Conservation (phyloP, 2,113 vertebrate species). For the Leptosomus discolor region DNA sequence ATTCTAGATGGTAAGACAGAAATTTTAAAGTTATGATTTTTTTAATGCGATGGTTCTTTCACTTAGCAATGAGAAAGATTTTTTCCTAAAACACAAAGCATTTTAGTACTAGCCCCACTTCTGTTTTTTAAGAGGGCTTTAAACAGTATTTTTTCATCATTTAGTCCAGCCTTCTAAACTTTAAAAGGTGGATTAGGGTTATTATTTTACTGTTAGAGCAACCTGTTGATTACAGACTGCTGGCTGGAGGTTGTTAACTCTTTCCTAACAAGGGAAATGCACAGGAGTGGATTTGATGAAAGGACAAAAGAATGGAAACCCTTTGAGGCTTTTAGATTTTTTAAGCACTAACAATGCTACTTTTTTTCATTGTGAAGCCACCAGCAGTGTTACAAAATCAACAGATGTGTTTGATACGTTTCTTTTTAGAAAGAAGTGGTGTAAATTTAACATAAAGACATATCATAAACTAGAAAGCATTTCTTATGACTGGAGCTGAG, state of each 20-base stretch:
- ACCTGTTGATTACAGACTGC: conserved; percentile 64
- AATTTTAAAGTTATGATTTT: conserved; percentile 15
- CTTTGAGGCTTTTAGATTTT: not conserved
- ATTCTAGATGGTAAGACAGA: conserved; percentile 16
- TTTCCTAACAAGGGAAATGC: conserved; percentile 32
- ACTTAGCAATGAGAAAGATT: conserved; percentile 49
- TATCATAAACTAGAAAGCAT: conserved; percentile 16
- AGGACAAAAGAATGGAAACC: not conserved
- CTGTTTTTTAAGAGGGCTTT: conserved; percentile 19
- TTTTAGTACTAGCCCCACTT: conserved; percentile 45
- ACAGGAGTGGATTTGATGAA: not conserved
- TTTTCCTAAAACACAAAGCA: conserved; percentile 43
- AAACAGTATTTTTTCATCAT: not conserved
- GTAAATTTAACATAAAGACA: conserved; percentile 46
- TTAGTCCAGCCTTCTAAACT: conserved; percentile 44
- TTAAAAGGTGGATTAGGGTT: conserved; percentile 33
- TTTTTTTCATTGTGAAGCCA: conserved; percentile 2
- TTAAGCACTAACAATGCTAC: not conserved
- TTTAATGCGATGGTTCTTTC: conserved; percentile 24
- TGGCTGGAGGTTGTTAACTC: conserved; percentile 53
- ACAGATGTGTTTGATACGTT: conserved; percentile 19
- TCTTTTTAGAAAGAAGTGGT: conserved; percentile 43
- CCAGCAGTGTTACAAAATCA: conserved; percentile 24
- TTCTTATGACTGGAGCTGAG: conserved; percentile 12
- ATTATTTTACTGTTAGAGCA: conserved; percentile 50